Percentiles rank a stretch among this genome's conserved stretches.
Conservation (phyloP, 2,888 invertebrate genomes). For the Drosophila kanekoi region DNA sequence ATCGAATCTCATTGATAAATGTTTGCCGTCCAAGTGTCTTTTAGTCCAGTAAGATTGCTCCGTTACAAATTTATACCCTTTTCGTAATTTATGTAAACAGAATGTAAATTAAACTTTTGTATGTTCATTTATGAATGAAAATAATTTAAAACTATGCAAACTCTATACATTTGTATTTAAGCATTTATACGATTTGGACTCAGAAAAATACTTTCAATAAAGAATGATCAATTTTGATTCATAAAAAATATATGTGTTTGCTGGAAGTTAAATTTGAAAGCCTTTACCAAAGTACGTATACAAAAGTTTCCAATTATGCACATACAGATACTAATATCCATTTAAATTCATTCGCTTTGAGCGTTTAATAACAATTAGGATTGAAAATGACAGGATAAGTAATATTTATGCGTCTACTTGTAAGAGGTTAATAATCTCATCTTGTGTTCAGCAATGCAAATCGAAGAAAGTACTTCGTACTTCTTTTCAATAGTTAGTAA, state of each 20-base stretch:
- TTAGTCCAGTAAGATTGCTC: conserved; percentile 55
- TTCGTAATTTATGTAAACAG: conserved; percentile 35
- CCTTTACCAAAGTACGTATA: too few relatives aligned
- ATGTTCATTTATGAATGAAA: conserved; percentile 16
- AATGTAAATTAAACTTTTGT: background rate
- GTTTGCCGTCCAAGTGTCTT: conserved; percentile 69
- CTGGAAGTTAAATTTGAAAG: too few relatives aligned
- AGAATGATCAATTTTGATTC: background rate
- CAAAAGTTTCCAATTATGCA: too few relatives aligned
- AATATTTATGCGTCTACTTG: background rate
- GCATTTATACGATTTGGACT: conserved; percentile 34
- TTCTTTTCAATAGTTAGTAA: conserved; percentile 41
- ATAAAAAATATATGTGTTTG: background rate
- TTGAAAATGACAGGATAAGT: background rate
- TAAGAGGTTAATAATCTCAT: conserved; percentile 4
- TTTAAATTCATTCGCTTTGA: too few relatives aligned
- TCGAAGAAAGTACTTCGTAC: conserved; percentile 39
- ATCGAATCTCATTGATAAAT: conserved; percentile 36
- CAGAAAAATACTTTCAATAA: conserved; percentile 39
- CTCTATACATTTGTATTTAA: conserved; percentile 56
- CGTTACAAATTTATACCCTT: conserved; percentile 35
- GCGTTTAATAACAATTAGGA: background rate
- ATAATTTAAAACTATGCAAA: conserved; percentile 46
- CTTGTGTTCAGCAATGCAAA: conserved; percentile 47
- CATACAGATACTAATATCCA: too few relatives aligned